phyloP scores from a whole-genome alignment of 2,797 vertebrate species.

The Phoebastria nigripes region DNA sequence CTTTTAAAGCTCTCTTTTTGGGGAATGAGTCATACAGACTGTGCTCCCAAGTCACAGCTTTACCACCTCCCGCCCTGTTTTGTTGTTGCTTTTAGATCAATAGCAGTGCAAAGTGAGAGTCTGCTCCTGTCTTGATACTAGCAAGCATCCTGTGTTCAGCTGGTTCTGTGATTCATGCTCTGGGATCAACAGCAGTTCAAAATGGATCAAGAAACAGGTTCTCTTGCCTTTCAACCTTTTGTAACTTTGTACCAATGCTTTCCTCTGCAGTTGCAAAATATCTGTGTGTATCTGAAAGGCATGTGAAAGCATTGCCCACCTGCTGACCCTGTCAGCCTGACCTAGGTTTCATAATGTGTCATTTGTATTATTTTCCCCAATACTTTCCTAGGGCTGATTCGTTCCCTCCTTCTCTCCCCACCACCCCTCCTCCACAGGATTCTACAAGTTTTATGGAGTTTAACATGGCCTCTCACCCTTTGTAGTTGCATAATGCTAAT shows the following conservation, averaged over 20 bases:
- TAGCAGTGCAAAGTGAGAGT: neutral
- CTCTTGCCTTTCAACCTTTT: neutral
- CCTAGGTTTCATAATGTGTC: neutral
- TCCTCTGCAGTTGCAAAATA: neutral
- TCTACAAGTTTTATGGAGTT: neutral
- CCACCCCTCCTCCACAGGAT: neutral
- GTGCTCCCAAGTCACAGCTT: neutral
- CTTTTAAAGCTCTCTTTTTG: neutral
- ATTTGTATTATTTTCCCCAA: neutral
- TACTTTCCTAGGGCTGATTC: neutral
- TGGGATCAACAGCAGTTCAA: neutral
- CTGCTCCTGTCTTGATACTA: neutral
- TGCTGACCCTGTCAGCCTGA: neutral
- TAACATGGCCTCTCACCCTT: neutral
- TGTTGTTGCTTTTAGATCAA: neutral
- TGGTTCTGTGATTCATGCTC: neutral
- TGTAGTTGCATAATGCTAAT: constrained; percentile 11
- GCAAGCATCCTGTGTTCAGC: neutral
- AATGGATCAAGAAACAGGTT: neutral
- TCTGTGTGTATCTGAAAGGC: neutral
- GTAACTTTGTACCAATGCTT: neutral
- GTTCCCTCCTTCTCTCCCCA: neutral
- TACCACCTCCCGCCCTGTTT: neutral
- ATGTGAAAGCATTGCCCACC: neutral
- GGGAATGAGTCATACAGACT: neutral